Evolutionary conservation across 2,888 invertebrate species (phyloP).

Genomic region (Amiota minor): DNA sequence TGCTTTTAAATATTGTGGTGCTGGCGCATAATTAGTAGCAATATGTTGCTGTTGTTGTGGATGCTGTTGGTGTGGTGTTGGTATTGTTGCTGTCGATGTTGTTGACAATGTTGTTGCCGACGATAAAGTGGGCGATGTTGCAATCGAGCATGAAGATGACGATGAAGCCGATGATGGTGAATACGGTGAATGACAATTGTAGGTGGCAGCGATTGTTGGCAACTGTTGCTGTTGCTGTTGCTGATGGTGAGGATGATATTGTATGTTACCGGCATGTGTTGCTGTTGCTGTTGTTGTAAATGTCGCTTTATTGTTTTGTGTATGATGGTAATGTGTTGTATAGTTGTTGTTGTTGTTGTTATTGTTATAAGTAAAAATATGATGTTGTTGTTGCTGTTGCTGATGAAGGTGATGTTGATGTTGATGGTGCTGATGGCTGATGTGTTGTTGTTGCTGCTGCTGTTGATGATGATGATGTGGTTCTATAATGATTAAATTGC

Average conservation of each 20-base stretch:
- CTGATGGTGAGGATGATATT: slow-evolving; percentile 45
- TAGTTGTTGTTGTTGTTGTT: slow-evolving; percentile 45
- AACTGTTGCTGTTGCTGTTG: slow-evolving; percentile 52
- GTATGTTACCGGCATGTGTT: slow-evolving; percentile 41
- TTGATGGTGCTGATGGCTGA: slow-evolving; percentile 49
- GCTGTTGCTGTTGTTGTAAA: slow-evolving; percentile 38
- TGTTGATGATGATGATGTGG: slow-evolving; percentile 62
- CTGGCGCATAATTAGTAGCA: slow-evolving; percentile 31
- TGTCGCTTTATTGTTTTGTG: slow-evolving; percentile 44
- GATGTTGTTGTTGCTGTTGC: slow-evolving; percentile 53
- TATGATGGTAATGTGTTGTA: slow-evolving; percentile 36
- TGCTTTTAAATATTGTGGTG: slow-evolving; percentile 60
- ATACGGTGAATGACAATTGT: slow-evolving; percentile 65
- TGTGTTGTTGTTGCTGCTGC: slow-evolving; percentile 35
- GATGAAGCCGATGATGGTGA: slow-evolving; percentile 69
- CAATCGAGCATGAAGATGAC: slow-evolving; percentile 68
- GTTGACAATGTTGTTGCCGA: slow-evolving; percentile 68
- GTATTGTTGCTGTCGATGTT: slow-evolving; percentile 68
- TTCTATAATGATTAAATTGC: slow-evolving; percentile 67
- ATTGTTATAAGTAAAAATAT: slow-evolving; percentile 51
- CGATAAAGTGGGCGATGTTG: slow-evolving; percentile 65
- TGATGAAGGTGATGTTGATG: slow-evolving; percentile 39
- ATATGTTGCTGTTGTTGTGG: slow-evolving; percentile 16
- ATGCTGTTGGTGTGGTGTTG: slow-evolving; percentile 65
- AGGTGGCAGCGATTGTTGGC: slow-evolving; percentile 40